Percentiles rank a stretch among this genome's conserved stretches.
Evolutionary conservation across 64 coral and sea anemone species (phyloP).

Genomic region (Pocillopora damicornis): DNA sequence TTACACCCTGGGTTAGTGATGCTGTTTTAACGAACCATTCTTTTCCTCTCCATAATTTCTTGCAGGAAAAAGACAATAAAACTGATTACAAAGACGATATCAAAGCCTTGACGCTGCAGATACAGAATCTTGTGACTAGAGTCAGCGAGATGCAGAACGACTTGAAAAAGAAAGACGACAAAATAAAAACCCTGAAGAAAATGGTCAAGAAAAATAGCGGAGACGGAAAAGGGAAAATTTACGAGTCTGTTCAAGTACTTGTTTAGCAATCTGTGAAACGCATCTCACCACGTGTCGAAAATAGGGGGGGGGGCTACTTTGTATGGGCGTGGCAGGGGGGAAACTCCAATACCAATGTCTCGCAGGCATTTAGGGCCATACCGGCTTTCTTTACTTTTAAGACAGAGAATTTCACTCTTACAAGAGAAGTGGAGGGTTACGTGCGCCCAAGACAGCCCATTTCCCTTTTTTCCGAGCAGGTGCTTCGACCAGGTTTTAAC

Average conservation of each 20-base stretch:
- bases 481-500: too few species aligned
- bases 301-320: too few species aligned
- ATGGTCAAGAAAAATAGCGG: slow-evolving; percentile 68
- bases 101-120: slow-evolving; percentile 52
- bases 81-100: slow-evolving; percentile 46
- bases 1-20: neutral
- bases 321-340: too few species aligned
- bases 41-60: neutral
- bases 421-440: too few species aligned
- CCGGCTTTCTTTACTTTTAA: too few species aligned
- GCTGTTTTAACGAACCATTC: neutral
- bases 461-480: too few species aligned
- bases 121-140: slow-evolving; percentile 61
- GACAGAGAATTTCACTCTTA: too few species aligned
- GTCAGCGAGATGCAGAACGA: slow-evolving; percentile 66
- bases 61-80: slow-evolving; percentile 16
- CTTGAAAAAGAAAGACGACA: slow-evolving; percentile 80
- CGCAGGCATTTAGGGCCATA: too few species aligned
- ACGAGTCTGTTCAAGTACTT: slow-evolving; percentile 75
- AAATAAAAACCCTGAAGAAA: slow-evolving; percentile 63
- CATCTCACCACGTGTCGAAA: neutral
- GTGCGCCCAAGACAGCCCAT: too few species aligned
- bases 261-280: slow-evolving; percentile 22
- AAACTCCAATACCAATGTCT: too few species aligned
- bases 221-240: slow-evolving; percentile 64